A percentile compares a stretch with the other conserved stretches of the same genome.
Conservation (phyloP, 1,140 invertebrate genomes). For the Drosophila sechellia region DNA sequence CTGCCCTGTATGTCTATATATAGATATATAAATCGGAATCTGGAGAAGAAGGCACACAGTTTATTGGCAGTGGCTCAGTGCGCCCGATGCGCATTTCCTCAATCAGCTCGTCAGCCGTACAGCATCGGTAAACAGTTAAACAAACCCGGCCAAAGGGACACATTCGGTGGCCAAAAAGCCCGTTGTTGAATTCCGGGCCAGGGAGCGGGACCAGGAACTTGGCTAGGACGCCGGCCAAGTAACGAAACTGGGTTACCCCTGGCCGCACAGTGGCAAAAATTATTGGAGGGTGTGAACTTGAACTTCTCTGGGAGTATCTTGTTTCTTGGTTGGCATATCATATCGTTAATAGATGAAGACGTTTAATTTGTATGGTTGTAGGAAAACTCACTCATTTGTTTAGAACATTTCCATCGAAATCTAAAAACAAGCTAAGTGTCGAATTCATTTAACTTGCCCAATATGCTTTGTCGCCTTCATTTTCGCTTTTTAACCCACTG, state of each 20-base stretch:
- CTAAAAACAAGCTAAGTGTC: no score
- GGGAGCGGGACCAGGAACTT: not conserved
- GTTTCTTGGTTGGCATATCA: no score
- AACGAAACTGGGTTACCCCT: slow-evolving; percentile 5
- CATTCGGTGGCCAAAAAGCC: slow-evolving; percentile 10
- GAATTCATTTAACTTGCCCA: no score
- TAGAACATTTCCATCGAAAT: no score
- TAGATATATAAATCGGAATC: slow-evolving; percentile 1
- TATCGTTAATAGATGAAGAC: no score
- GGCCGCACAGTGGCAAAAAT: not conserved
- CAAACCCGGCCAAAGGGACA: slow-evolving; percentile 44
- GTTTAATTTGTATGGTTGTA: no score
- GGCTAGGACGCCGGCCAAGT: not conserved
- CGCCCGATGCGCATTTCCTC: slow-evolving; percentile 79
- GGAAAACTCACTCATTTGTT: no score
- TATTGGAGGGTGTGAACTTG: not conserved
- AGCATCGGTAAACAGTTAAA: slow-evolving; percentile 65
- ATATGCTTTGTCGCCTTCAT: no score
- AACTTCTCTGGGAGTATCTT: no score
- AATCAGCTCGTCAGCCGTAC: slow-evolving; percentile 68
- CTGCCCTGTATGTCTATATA: not conserved
- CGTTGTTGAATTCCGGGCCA: not conserved
- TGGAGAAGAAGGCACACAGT: slow-evolving; percentile 45
- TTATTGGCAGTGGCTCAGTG: slow-evolving; percentile 80
- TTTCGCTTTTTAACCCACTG: slow-evolving; percentile 1